Conservation (phyloP, 2,113 vertebrate species). For the Micronisus gabar region DNA sequence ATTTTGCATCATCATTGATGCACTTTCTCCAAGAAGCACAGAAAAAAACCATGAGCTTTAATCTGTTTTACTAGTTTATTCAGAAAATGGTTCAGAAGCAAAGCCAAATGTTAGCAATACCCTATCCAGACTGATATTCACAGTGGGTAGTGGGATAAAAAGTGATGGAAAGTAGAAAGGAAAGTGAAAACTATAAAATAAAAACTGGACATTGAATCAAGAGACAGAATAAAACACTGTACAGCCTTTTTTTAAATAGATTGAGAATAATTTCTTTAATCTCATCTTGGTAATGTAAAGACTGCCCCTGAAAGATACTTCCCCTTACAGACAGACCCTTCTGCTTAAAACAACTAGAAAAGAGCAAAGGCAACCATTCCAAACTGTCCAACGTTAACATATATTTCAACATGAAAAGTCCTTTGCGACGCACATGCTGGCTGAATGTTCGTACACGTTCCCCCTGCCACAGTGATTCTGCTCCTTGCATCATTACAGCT, state of each 20-base stretch:
- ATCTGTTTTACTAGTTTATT: not conserved
- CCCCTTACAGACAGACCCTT: not conserved
- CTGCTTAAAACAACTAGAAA: not conserved
- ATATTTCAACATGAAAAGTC: not conserved
- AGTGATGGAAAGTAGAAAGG: not conserved
- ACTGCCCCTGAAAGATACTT: not conserved
- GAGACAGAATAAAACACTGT: not conserved
- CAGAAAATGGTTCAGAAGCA: not conserved
- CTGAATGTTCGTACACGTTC: not conserved
- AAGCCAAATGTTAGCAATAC: not conserved
- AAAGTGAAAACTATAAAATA: not conserved
- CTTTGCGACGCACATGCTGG: fast-evolving
- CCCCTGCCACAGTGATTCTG: not conserved
- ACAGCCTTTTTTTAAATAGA: not conserved
- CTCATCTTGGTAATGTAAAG: not conserved
- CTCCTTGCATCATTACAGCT: not conserved
- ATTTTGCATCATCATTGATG: not conserved
- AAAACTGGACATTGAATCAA: not conserved
- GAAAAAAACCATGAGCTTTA: not conserved
- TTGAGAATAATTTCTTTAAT: not conserved
- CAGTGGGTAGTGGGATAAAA: not conserved
- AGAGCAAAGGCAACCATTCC: not conserved
- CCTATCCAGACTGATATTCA: not conserved
- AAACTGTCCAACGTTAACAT: not conserved
- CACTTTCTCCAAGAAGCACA: not conserved